Evolutionary conservation across 2,113 vertebrate species (phyloP), one percentile per base, ranked within the genome.

Genomic region (Prunella himalayana): DNA sequence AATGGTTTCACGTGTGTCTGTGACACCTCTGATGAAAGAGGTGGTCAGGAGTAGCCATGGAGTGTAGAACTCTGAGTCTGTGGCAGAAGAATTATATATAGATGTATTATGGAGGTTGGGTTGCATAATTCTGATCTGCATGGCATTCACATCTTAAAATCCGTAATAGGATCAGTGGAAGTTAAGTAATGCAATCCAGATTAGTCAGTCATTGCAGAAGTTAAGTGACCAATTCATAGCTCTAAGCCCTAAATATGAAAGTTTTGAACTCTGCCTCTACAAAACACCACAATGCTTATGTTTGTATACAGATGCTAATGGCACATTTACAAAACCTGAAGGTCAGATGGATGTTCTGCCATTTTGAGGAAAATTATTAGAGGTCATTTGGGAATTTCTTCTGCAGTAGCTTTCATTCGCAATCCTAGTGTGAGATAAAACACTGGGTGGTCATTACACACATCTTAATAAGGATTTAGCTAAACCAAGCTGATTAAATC

Each of bases 401-500:
- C 25, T 65, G 39, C 71, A 77, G 56, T 77, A 66, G 35, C 49
- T 87, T 90, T 89, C 39, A 72, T 93, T 83, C 73, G 42, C 37
- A 78, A 42, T 91, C 61, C 49, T 63, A 39, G 50, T 35, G 47
- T 5, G 79, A 82, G n/a, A 91, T 93, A 86, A 92, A 94, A 92
- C 35, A 25, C 50, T 94, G 28, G 25, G 65, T 92, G 75, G 68
- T 89, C 88, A 88, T 92, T 97, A 73, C 49, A 91, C 50, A 77
- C 37, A 68, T 95, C 59, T 88, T 92, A 95, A 73, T 91, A 70
- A 82, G 93, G 86, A 84, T 96, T 97, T 95, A 86, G 59, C 72
- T 94, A 68, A 86, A 94, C 39, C 1, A 11, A 97, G 81, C 90
- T 95, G 83, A 95, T 97, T 95, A 93, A 77, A 96, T 93, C 59